phyloP scores from a whole-genome alignment of 2,888 invertebrate genomes.

The Coenonympha arcania region DNA sequence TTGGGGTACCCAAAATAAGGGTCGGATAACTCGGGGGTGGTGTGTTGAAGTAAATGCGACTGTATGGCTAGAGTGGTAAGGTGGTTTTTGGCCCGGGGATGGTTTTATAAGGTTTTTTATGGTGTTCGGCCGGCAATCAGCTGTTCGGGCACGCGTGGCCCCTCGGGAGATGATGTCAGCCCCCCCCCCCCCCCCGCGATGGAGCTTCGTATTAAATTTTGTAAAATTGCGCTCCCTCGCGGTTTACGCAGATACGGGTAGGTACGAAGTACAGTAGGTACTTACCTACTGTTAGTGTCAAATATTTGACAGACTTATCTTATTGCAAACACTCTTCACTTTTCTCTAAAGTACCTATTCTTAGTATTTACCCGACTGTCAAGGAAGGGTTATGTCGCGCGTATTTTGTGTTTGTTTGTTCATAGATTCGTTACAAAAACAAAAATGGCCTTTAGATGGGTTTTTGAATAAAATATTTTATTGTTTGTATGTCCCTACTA shows the following conservation, averaged over 20 bases:
- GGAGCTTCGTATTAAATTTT: constrained; percentile 57
- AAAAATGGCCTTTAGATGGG: no score
- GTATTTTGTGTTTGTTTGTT: no score
- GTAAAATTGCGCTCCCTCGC: constrained; percentile 39
- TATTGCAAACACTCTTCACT: constrained; percentile 11
- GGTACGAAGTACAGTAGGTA: not conserved
- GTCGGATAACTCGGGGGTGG: constrained; percentile 47
- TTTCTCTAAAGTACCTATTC: no score
- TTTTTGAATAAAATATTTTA: no score
- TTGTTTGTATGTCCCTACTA: no score
- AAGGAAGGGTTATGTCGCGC: no score
- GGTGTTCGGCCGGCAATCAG: constrained; percentile 67
- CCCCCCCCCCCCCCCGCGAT: constrained; percentile 39
- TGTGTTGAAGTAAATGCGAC: constrained; percentile 20
- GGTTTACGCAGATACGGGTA: constrained; percentile 21
- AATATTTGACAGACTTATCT: constrained; percentile 21
- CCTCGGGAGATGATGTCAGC: constrained; percentile 59
- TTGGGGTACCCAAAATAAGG: constrained; percentile 40
- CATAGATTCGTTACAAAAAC: no score
- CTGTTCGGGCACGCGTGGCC: constrained; percentile 69
- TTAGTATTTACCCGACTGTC: no score
- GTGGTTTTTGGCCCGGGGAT: constrained; percentile 30
- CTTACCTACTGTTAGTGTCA: constrained; percentile 21
- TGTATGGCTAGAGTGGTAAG: constrained; percentile 21
- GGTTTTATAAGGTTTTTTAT: constrained; percentile 58